Percentiles rank a stretch among this genome's conserved stretches.
Evolutionary conservation across 1,140 invertebrate genomes (phyloP).

Genomic region (Centruroides sculpturatus): DNA sequence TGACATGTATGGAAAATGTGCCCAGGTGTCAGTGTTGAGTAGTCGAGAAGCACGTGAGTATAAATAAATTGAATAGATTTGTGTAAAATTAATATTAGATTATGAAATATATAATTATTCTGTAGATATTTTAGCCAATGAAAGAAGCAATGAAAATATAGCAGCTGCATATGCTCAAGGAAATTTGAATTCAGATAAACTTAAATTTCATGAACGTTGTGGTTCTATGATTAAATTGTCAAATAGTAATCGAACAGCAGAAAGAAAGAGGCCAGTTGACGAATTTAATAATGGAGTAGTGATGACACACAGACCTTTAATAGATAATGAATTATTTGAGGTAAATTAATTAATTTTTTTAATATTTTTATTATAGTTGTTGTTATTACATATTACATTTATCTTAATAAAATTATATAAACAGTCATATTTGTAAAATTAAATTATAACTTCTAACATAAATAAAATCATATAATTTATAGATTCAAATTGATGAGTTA

Average conservation of each 20-base stretch:
- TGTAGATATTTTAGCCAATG: background rate
- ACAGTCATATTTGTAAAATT: no score
- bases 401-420: no score
- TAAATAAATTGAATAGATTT: background rate
- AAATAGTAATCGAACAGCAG: slow-evolving; percentile 63
- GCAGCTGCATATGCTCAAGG: slow-evolving; percentile 28
- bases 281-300: slow-evolving; percentile 90
- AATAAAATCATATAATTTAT: no score
- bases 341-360: slow-evolving; percentile 31
- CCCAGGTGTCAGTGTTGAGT: slow-evolving; percentile 50
- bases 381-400: no score
- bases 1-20: slow-evolving; percentile 84
- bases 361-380: no score
- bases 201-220: slow-evolving; percentile 75
- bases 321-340: slow-evolving; percentile 83
- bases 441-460: no score
- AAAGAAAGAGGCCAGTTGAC: slow-evolving; percentile 68
- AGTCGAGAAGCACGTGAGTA: slow-evolving; percentile 1
- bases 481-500: slow-evolving; percentile 66
- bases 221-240: slow-evolving; percentile 79
- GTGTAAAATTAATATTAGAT: background rate
- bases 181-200: slow-evolving; percentile 27
- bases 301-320: slow-evolving; percentile 71
- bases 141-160: background rate
- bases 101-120: background rate